A percentile compares a stretch with the other conserved stretches of the same genome.
Evolutionary conservation across 1,140 invertebrate species (phyloP).

Genomic region (Drosophila murphyi): DNA sequence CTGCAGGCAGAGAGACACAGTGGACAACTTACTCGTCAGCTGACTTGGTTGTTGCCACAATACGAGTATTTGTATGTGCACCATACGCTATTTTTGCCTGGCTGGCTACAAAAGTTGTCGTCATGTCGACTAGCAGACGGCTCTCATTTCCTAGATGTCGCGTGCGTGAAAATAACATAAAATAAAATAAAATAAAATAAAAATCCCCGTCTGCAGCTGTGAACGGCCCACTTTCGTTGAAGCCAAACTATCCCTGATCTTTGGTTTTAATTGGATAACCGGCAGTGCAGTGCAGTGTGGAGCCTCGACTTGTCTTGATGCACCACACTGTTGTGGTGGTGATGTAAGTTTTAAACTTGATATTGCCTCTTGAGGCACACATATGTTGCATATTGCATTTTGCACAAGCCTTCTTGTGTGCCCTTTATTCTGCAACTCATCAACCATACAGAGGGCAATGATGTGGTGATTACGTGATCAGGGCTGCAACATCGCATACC

Average conservation of each 20-base stretch:
- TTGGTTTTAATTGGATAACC: constrained; percentile 80
- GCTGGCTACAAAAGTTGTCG: constrained; percentile 29
- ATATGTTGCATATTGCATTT: constrained; percentile 33
- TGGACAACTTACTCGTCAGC: constrained; percentile 73
- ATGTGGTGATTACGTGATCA: constrained; percentile 16
- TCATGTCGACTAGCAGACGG: constrained; percentile 53
- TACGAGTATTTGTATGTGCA: constrained; percentile 12
- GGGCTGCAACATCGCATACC: background rate
- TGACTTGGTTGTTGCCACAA: constrained; percentile 46
- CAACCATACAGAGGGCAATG: background rate
- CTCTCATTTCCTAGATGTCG: constrained; percentile 78
- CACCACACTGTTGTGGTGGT: constrained; percentile 28
- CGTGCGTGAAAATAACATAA: constrained; percentile 56
- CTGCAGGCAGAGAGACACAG: constrained; percentile 19
- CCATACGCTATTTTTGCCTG: constrained; percentile 7
- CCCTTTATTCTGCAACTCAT: constrained; percentile 47
- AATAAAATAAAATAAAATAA: background rate
- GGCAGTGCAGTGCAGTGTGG: constrained; percentile 35
- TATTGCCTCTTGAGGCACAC: constrained; percentile 67
- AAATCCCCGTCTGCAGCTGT: constrained; percentile 25
- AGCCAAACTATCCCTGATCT: constrained; percentile 75
- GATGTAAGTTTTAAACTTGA: constrained; percentile 79
- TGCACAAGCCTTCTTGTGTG: constrained; percentile 15
- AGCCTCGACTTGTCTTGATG: constrained; percentile 35
- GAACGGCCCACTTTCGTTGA: constrained; percentile 53